phyloP scores from a whole-genome alignment of 2,113 vertebrate genomes.

The Stigmatopora nigra region DNA sequence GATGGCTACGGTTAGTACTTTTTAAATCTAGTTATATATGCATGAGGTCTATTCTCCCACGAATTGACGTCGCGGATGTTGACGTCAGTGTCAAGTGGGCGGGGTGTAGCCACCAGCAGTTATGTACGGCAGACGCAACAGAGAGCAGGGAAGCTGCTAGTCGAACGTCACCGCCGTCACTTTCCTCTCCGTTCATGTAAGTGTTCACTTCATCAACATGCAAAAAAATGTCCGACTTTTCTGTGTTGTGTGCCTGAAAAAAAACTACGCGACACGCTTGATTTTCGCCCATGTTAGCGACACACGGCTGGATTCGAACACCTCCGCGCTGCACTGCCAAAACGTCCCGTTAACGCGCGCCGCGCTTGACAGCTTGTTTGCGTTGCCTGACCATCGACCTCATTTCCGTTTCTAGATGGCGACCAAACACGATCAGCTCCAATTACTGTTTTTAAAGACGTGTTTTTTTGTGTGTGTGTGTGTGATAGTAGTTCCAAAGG shows the following conservation, averaged over 20 bases:
- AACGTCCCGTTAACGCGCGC: constrained; percentile 28
- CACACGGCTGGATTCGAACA: constrained; percentile 20
- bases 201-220: constrained; percentile 17
- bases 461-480: too few relatives aligned
- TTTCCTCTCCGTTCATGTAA: constrained; percentile 46
- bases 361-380: not conserved
- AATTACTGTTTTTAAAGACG: too few relatives aligned
- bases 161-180: constrained; percentile 26
- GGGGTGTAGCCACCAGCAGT: constrained; percentile 3
- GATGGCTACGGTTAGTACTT: too few relatives aligned
- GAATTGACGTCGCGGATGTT: constrained; percentile 26
- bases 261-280: not conserved
- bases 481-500: too few relatives aligned
- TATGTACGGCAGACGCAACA: not conserved
- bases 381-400: not conserved
- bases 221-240: not conserved
- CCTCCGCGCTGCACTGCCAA: constrained; percentile 46
- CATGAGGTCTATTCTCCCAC: constrained; percentile 4
- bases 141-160: constrained; percentile 18
- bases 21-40: too few relatives aligned
- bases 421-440: too few relatives aligned
- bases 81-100: constrained; percentile 24
- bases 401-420: too few relatives aligned
- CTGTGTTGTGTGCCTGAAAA: not conserved
- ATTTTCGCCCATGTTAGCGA: constrained; percentile 23